A percentile compares a stretch with the other conserved stretches of the same genome.
phyloP scores from a whole-genome alignment of 2,888 invertebrate genomes.

The Arge pagana region DNA sequence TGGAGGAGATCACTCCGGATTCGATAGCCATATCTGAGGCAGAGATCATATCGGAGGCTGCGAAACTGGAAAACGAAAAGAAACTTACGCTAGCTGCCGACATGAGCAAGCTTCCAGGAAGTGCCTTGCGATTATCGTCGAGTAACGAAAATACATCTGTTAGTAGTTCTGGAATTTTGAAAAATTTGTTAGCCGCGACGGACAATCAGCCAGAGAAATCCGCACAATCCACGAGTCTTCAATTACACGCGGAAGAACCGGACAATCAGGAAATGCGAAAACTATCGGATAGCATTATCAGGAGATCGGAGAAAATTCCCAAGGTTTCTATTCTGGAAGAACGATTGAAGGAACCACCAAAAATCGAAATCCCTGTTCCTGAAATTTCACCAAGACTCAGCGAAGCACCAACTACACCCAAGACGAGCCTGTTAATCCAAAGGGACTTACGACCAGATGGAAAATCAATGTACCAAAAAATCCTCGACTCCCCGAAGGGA shows the following conservation, averaged over 20 bases:
- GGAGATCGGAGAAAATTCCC: slow-evolving; percentile 38
- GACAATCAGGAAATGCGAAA: neutral
- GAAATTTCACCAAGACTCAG: slow-evolving; percentile 37
- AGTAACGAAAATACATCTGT: slow-evolving; percentile 10
- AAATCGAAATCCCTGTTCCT: slow-evolving; percentile 48
- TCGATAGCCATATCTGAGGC: slow-evolving; percentile 54
- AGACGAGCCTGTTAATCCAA: slow-evolving; percentile 47
- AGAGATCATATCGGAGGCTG: slow-evolving; percentile 55
- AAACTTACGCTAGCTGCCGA: slow-evolving; percentile 41
- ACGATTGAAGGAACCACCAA: slow-evolving; percentile 49
- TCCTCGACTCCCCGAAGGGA: slow-evolving; percentile 43
- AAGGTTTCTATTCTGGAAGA: slow-evolving; percentile 50
- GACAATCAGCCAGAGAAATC: slow-evolving; percentile 1
- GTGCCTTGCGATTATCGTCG: neutral
- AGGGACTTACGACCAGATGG: slow-evolving; percentile 40
- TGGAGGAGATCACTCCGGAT: slow-evolving; percentile 39
- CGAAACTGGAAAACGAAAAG: slow-evolving; percentile 50
- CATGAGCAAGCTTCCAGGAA: slow-evolving; percentile 31
- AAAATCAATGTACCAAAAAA: slow-evolving; percentile 35
- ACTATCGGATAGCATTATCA: slow-evolving; percentile 28
- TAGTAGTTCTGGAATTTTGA: slow-evolving; percentile 1
- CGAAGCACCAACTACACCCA: slow-evolving; percentile 41
- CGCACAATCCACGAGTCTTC: neutral
- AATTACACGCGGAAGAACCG: too few relatives aligned
- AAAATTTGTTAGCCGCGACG: slow-evolving; percentile 12